phyloP scores from a whole-genome alignment of 2,888 invertebrate genomes.

The Hipparchia sbordonii region DNA sequence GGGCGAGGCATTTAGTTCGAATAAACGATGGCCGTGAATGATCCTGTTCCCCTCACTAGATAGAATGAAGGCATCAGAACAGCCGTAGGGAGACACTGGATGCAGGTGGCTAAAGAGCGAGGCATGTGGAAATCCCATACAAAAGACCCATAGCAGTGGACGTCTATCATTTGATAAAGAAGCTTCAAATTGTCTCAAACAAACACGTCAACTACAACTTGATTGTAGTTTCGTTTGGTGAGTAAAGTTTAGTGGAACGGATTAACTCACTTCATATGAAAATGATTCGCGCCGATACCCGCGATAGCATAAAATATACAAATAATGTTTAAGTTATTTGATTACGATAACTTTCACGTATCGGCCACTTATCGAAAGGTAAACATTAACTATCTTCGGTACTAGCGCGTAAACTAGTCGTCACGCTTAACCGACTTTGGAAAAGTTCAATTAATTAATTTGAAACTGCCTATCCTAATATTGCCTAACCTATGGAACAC shows the following conservation, averaged over 20 bases:
- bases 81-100: too few species aligned
- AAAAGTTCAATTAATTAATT: not conserved
- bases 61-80: too few species aligned
- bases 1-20: too few species aligned
- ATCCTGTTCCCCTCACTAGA: too few species aligned
- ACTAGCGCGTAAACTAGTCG: constrained; percentile 6
- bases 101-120: too few species aligned
- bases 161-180: too few species aligned
- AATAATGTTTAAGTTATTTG: constrained; percentile 59
- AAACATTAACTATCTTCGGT: constrained; percentile 56
- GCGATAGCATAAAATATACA: constrained; percentile 39
- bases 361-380: constrained; percentile 55
- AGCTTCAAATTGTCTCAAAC: not conserved
- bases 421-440: constrained; percentile 22
- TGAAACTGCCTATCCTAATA: too few species aligned
- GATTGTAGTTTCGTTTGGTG: not conserved
- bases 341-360: constrained; percentile 74
- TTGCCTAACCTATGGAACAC: too few species aligned
- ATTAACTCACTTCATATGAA: constrained; percentile 31
- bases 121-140: too few species aligned
- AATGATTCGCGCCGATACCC: constrained; percentile 32
- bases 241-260: constrained; percentile 24
- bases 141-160: too few species aligned
- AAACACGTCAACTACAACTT: not conserved
- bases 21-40: too few species aligned